These are phyloP conservation scores for Corynorhinus townsendii DNA, from an alignment of 2,113 vertebrate species.

Conservation along the genomic window DNA sequence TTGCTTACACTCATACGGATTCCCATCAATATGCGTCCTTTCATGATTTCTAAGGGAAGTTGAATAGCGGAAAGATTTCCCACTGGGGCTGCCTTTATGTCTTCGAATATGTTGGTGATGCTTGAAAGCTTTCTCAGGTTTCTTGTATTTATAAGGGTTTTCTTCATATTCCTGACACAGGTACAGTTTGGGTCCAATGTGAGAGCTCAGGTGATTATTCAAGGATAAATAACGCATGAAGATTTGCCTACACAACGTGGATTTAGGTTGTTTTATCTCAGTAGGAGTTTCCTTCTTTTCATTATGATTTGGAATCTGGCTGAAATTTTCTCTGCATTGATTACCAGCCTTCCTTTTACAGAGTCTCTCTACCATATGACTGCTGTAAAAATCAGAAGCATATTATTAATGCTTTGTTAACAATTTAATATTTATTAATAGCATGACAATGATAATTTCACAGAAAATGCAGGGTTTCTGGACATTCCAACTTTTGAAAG, in stretches of 20 bases:
- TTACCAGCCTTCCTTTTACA: neutral
- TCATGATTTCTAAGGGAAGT: neutral
- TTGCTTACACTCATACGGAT: neutral
- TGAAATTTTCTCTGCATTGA: neutral
- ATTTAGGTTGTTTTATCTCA: constrained; percentile 40
- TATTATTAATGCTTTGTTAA: neutral
- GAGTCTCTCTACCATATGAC: neutral
- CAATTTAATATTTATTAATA: neutral
- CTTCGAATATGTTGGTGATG: neutral
- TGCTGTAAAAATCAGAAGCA: constrained; percentile 7
- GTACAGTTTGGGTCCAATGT: neutral
- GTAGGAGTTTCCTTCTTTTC: constrained; percentile 19
- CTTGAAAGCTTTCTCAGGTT: constrained; percentile 52
- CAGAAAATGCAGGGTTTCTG: neutral
- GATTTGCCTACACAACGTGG: constrained; percentile 31
- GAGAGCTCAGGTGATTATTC: constrained; percentile 48
- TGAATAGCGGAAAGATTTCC: too few relatives aligned
- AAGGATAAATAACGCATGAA: constrained; percentile 49
- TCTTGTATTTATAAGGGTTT: constrained; percentile 35
- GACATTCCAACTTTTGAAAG: neutral
- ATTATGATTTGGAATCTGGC: constrained; percentile 4
- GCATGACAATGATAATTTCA: neutral
- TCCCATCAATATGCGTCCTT: neutral
- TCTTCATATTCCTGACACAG: constrained; percentile 26
- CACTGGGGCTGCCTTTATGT: neutral